Evolutionary conservation across 1,140 invertebrate species (phyloP).

Genomic region (Coelopa frigida): DNA sequence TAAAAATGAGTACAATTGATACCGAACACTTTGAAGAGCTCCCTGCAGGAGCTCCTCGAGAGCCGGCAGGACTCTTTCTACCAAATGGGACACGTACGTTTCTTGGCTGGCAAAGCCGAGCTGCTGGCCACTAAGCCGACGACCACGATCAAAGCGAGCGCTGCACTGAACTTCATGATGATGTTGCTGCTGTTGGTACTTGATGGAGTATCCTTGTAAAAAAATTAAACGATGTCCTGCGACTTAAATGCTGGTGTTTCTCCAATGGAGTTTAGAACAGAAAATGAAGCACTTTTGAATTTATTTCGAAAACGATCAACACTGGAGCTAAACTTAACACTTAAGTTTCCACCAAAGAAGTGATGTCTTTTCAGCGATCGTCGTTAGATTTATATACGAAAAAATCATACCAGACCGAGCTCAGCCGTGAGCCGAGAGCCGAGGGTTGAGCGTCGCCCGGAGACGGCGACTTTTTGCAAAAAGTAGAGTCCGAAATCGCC

Average conservation of each 20-base stretch:
- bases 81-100: slow-evolving; percentile 37
- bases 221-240: no score
- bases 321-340: slow-evolving; percentile 44
- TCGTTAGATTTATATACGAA: slow-evolving; percentile 44
- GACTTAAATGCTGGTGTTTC: neutral
- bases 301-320: slow-evolving; percentile 28
- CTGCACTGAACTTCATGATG: slow-evolving; percentile 35
- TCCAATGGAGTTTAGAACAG: neutral
- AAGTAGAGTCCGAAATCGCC: no score
- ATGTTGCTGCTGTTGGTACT: slow-evolving; percentile 1
- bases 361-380: slow-evolving; percentile 35
- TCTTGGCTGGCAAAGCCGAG: slow-evolving; percentile 34
- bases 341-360: slow-evolving; percentile 45
- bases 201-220: no score
- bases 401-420: no score
- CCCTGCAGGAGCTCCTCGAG: no score
- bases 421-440: no score
- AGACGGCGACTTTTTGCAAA: no score
- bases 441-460: no score
- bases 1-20: no score
- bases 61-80: no score
- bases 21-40: no score
- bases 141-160: slow-evolving; percentile 32
- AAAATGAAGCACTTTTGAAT: no score
- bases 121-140: slow-evolving; percentile 29